phyloP scores from a whole-genome alignment of 2,888 invertebrate species.

The Caenorhabditis sp. region DNA sequence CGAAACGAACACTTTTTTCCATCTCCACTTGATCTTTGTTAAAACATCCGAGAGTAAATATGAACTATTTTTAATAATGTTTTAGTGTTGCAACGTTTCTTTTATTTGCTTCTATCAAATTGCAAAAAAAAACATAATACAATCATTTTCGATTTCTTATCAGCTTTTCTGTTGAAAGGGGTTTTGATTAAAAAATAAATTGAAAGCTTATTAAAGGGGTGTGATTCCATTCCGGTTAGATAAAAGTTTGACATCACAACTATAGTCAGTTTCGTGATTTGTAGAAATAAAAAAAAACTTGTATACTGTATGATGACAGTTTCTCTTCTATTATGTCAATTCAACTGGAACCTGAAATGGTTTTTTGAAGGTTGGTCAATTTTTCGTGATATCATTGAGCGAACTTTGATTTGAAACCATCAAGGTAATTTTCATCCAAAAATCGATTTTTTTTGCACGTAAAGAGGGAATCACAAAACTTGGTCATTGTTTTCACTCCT shows the following conservation, averaged over 20 bases:
- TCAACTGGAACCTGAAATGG: too few species aligned
- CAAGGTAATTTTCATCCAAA: too few species aligned
- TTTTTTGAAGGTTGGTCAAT: too few species aligned
- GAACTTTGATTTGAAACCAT: too few species aligned
- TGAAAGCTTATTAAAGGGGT: neutral
- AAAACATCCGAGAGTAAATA: neutral
- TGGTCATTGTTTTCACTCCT: too few species aligned
- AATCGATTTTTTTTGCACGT: too few species aligned
- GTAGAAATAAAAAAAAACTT: too few species aligned
- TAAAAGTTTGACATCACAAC: neutral
- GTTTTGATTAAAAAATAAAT: neutral
- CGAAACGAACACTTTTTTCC: neutral
- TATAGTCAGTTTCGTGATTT: neutral
- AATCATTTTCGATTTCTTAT: neutral
- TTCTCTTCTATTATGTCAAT: too few species aligned
- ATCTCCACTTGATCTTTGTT: neutral
- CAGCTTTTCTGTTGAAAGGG: neutral
- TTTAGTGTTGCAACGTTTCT: neutral
- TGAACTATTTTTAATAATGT: neutral
- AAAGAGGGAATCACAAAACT: too few species aligned
- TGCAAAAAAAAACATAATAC: neutral
- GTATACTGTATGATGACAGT: too few species aligned
- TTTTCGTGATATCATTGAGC: too few species aligned
- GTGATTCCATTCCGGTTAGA: neutral
- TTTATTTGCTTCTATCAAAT: too few species aligned